A percentile compares a stretch with the other conserved stretches of the same genome.
Evolutionary conservation across 2,888 invertebrate genomes (phyloP).

Genomic region (Chaitophorus viminalis): DNA sequence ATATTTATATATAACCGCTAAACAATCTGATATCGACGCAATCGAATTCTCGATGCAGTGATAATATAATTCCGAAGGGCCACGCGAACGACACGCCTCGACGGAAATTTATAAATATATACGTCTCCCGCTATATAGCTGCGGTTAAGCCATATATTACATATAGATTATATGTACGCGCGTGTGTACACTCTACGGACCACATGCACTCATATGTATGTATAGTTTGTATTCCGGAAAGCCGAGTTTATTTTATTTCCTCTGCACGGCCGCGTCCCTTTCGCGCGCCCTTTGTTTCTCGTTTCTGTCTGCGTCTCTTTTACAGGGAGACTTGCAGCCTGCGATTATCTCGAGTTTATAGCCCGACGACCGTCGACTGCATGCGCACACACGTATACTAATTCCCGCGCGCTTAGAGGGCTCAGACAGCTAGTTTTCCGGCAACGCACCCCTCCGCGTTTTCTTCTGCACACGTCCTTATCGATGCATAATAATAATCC

Average conservation of each 20-base stretch:
- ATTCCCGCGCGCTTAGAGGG: not conserved
- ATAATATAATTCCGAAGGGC: not conserved
- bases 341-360: slow-evolving; percentile 49
- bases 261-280: not conserved
- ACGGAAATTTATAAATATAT: not conserved
- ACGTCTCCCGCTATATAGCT: not conserved
- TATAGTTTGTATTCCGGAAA: not conserved
- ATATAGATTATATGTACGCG: not conserved
- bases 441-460: not conserved
- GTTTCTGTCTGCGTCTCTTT: not conserved
- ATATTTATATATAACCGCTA: not conserved
- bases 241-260: slow-evolving; percentile 47
- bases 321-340: not conserved
- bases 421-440: not conserved
- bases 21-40: not conserved
- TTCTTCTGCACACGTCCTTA: slow-evolving; percentile 23
- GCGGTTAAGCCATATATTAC: not conserved
- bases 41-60: not conserved
- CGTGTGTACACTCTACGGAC: not conserved
- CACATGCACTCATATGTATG: too few relatives aligned
- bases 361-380: not conserved
- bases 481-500: slow-evolving; percentile 61
- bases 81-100: not conserved
- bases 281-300: not conserved
- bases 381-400: not conserved